Conservation (phyloP, 2,113 vertebrate species). For the Maccullochella peelii region DNA sequence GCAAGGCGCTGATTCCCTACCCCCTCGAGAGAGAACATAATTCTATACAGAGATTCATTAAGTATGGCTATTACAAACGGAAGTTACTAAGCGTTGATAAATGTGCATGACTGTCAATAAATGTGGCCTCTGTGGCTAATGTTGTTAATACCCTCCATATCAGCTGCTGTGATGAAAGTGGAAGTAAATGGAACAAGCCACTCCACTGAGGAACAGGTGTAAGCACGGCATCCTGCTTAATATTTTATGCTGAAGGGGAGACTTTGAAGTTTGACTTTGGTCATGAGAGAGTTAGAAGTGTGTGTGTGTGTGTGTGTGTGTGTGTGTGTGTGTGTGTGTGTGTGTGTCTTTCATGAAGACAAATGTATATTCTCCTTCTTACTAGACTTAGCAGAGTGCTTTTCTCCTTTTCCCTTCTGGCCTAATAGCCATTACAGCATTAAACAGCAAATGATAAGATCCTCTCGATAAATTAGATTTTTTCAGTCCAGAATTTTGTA, state of each 20-base stretch:
- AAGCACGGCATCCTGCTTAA: slow-evolving; percentile 62
- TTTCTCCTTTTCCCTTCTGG: slow-evolving; percentile 8
- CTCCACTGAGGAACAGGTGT: slow-evolving; percentile 67
- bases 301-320: background rate
- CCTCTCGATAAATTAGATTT: slow-evolving; percentile 61
- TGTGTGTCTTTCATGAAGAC: background rate
- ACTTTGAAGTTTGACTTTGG: slow-evolving; percentile 70
- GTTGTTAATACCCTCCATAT: background rate
- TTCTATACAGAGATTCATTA: background rate
- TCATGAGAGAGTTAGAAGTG: slow-evolving; percentile 34
- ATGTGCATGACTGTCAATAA: slow-evolving; percentile 3
- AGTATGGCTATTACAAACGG: background rate
- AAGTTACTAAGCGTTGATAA: background rate
- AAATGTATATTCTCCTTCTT: slow-evolving; percentile 7
- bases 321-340: background rate
- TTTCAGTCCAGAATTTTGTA: slow-evolving; percentile 47
- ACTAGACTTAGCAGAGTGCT: background rate
- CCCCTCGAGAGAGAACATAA: background rate
- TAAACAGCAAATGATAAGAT: slow-evolving; percentile 61
- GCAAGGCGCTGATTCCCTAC: background rate
- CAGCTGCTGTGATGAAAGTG: slow-evolving; percentile 60
- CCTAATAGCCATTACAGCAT: slow-evolving; percentile 31
- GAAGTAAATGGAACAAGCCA: slow-evolving; percentile 51
- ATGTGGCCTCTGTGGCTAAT: background rate
- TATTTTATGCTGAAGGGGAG: slow-evolving; percentile 71